phyloP scores from a whole-genome alignment of 1,140 invertebrate species.

The Drosophila cardini region DNA sequence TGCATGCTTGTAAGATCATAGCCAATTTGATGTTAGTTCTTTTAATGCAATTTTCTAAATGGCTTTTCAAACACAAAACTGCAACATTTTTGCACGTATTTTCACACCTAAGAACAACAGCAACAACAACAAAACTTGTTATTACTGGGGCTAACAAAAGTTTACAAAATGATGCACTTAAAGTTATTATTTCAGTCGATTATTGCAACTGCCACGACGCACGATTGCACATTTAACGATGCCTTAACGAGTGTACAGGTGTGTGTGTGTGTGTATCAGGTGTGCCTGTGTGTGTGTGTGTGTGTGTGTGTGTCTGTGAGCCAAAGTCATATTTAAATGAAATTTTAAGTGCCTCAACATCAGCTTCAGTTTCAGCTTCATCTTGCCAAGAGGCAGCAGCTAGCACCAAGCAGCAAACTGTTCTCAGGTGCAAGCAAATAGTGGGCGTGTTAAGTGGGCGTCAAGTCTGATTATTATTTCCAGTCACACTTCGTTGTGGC shows the following conservation, averaged over 20 bases:
- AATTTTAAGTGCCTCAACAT: constrained; percentile 72
- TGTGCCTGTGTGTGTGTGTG: constrained; percentile 33
- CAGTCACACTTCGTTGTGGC: constrained; percentile 83
- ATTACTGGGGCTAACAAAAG: constrained; percentile 42
- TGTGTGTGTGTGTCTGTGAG: constrained; percentile 29
- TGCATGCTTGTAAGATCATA: constrained; percentile 16
- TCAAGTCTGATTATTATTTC: constrained; percentile 78
- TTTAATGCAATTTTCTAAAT: constrained; percentile 46
- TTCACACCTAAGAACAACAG: constrained; percentile 18
- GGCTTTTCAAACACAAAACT: constrained; percentile 16
- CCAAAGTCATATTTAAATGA: constrained; percentile 73
- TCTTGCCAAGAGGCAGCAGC: constrained; percentile 35
- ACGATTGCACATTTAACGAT: constrained; percentile 77
- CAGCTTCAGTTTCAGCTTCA: constrained; percentile 27
- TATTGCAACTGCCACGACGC: constrained; percentile 71
- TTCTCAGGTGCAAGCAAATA: constrained; percentile 2
- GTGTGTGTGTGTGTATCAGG: constrained; percentile 29
- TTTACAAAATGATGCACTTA: constrained; percentile 76
- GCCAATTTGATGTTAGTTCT: neutral
- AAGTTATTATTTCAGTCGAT: constrained; percentile 78
- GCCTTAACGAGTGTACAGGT: constrained; percentile 29
- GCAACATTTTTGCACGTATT: constrained; percentile 62
- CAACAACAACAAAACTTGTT: constrained; percentile 8
- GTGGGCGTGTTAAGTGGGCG: neutral
- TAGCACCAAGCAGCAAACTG: constrained; percentile 6